A percentile compares a stretch with the other conserved stretches of the same genome.
Evolutionary conservation across 2,888 invertebrate species (phyloP).

Genomic region (Branchellion lobata): DNA sequence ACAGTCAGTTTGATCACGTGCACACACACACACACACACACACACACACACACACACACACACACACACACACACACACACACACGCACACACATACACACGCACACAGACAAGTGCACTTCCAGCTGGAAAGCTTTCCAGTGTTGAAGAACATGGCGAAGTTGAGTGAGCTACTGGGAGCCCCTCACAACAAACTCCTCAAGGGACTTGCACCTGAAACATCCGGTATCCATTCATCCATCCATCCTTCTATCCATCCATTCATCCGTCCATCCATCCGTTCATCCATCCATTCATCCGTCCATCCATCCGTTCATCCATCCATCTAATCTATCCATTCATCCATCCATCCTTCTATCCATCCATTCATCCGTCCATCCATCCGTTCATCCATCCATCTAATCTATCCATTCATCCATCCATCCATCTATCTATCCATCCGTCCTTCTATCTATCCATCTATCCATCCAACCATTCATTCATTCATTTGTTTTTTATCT

Average conservation of each 20-base stretch:
- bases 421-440: not conserved
- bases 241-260: not conserved
- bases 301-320: not conserved
- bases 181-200: conserved; percentile 71
- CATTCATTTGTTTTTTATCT: too few relatives aligned
- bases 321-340: not conserved
- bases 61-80: too few relatives aligned
- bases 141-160: conserved; percentile 76
- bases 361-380: not conserved
- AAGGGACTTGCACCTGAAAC: conserved; percentile 77
- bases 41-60: too few relatives aligned
- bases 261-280: not conserved
- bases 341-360: not conserved
- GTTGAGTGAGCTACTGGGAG: conserved; percentile 74
- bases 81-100: too few relatives aligned
- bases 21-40: too few relatives aligned
- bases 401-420: conserved; percentile 2
- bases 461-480: too few relatives aligned
- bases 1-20: conserved; percentile 68
- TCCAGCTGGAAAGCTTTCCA: conserved; percentile 76
- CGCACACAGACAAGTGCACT: conserved; percentile 56
- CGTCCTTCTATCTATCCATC: too few relatives aligned
- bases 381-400: not conserved
- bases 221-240: conserved; percentile 65
- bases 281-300: conserved; percentile 7